phyloP scores from a whole-genome alignment of 2,888 invertebrate genomes.

The Caenorhabditis doughertyi region DNA sequence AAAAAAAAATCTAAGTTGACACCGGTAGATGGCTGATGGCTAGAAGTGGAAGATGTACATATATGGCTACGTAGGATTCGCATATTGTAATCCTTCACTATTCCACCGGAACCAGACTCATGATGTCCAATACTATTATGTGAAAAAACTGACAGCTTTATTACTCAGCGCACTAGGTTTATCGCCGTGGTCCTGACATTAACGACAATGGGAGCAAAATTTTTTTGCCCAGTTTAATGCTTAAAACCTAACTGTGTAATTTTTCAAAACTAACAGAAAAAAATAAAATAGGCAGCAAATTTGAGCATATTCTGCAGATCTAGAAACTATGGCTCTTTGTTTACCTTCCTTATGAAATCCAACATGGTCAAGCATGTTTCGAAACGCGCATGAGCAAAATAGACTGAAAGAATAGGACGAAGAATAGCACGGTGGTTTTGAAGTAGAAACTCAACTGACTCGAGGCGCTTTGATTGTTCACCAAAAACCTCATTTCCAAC shows the following conservation, averaged over 20 bases:
- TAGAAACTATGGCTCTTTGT: slow-evolving; percentile 1
- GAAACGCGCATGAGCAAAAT: slow-evolving; percentile 38
- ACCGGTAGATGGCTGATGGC: too few relatives aligned
- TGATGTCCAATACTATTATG: slow-evolving; percentile 28
- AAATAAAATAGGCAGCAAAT: neutral
- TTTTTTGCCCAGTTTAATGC: too few relatives aligned
- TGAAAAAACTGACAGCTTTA: slow-evolving; percentile 55
- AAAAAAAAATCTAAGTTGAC: too few relatives aligned
- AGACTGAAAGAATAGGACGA: neutral
- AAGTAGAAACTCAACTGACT: neutral
- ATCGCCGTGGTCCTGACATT: slow-evolving; percentile 31
- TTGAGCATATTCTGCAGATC: neutral
- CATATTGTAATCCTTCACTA: slow-evolving; percentile 3
- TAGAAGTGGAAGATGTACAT: too few relatives aligned
- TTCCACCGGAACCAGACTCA: slow-evolving; percentile 7
- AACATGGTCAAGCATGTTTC: slow-evolving; percentile 54
- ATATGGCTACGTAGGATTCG: too few relatives aligned
- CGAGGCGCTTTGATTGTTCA: slow-evolving; percentile 43
- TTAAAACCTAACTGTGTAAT: too few relatives aligned
- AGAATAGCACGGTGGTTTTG: slow-evolving; percentile 28
- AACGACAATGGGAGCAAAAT: slow-evolving; percentile 38
- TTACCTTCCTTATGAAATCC: slow-evolving; percentile 58
- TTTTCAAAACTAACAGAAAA: neutral
- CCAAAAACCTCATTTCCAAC: slow-evolving; percentile 57
- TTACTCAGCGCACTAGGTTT: slow-evolving; percentile 30